Conservation (phyloP, 2,797 vertebrate species). For the Hylomyscus alleni region DNA sequence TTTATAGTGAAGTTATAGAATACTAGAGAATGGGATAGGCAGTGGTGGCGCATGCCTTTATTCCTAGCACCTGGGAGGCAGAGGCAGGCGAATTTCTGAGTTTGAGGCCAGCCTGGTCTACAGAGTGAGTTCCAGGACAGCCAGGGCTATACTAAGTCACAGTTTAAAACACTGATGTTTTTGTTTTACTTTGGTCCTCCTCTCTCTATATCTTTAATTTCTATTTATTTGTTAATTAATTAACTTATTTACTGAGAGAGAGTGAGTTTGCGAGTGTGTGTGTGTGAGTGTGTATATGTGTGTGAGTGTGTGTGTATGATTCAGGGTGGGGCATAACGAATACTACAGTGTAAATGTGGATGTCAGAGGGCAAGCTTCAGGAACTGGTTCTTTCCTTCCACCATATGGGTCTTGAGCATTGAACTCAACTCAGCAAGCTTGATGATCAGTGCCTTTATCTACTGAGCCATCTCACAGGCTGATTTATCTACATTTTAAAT, state of each 20-base stretch:
- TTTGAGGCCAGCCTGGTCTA: no score
- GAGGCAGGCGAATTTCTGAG: no score
- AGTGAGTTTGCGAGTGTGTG: background rate
- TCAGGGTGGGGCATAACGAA: no score
- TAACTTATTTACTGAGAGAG: background rate
- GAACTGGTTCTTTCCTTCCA: background rate
- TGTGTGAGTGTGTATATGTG: background rate
- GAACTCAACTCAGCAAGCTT: background rate
- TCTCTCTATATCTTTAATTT: background rate
- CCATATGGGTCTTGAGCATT: background rate
- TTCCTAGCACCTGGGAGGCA: no score
- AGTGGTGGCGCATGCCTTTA: no score
- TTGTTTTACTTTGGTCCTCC: slow-evolving; percentile 32
- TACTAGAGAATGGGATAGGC: background rate
- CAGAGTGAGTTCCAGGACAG: no score
- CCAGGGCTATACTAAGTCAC: background rate
- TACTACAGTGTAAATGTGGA: background rate
- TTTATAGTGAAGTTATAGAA: slow-evolving; percentile 58
- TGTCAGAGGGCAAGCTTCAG: background rate
- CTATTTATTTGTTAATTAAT: background rate
- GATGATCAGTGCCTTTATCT: background rate
- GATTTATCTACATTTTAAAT: slow-evolving; percentile 47
- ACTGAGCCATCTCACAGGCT: background rate
- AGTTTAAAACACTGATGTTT: background rate
- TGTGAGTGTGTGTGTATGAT: background rate